These are phyloP conservation scores for Isotomurus palustris DNA, from an alignment of 2,888 invertebrate genomes.

Conservation along the genomic window DNA sequence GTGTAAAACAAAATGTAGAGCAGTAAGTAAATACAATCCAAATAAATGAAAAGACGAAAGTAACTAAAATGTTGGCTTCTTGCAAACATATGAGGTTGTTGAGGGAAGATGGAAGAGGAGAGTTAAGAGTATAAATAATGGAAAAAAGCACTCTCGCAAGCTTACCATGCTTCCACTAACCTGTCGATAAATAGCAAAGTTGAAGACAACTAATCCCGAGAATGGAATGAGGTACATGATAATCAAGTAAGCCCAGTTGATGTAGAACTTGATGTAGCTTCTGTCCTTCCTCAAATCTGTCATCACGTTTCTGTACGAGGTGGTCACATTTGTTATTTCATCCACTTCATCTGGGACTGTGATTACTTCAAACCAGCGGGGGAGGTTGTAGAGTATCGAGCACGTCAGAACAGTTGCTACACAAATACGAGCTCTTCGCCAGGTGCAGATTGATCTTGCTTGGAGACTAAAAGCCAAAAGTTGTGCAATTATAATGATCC, in stretches of 20 bases:
- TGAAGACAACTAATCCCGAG: slow-evolving; percentile 77
- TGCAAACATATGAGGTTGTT: no score
- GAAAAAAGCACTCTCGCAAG: slow-evolving; percentile 2
- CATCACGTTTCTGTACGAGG: slow-evolving; percentile 52
- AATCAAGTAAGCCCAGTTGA: slow-evolving; percentile 89
- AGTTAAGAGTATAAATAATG: background rate
- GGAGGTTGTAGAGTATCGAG: slow-evolving; percentile 78
- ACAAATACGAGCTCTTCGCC: slow-evolving; percentile 76
- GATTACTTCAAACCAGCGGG: slow-evolving; percentile 49
- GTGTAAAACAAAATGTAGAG: no score
- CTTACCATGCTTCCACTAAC: slow-evolving; percentile 53
- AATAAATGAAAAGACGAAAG: no score
- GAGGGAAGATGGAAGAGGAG: no score
- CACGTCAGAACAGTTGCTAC: slow-evolving; percentile 75
- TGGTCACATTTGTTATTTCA: slow-evolving; percentile 39
- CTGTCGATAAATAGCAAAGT: slow-evolving; percentile 83
- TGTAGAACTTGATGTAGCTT: slow-evolving; percentile 78
- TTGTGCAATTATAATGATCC: slow-evolving; percentile 21
- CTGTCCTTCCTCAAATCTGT: slow-evolving; percentile 66
- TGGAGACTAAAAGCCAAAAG: slow-evolving; percentile 59
- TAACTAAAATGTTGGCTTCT: no score
- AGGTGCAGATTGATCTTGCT: slow-evolving; percentile 85
- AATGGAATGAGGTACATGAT: slow-evolving; percentile 93
- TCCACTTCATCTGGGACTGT: slow-evolving; percentile 10
- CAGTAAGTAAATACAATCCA: no score